Evolutionary conservation across 2,888 invertebrate species (phyloP).

Genomic region (Phorcus lineatus): DNA sequence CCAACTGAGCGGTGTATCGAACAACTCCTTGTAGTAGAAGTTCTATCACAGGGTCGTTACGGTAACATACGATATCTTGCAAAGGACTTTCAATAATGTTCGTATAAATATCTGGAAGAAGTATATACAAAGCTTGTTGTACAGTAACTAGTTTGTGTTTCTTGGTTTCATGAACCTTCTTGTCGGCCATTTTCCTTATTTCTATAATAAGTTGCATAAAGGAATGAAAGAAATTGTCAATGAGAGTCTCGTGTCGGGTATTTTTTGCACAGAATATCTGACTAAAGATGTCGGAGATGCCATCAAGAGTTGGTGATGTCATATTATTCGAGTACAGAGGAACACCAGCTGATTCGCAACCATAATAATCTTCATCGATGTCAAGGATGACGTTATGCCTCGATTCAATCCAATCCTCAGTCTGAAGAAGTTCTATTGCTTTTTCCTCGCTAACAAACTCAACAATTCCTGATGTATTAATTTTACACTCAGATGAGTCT

Average conservation of each 20-base stretch:
- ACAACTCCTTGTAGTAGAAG: slow-evolving; percentile 33
- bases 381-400: slow-evolving; percentile 56
- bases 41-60: background rate
- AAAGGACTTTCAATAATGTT: background rate
- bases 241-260: slow-evolving; percentile 46
- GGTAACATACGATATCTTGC: slow-evolving; percentile 29
- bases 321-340: slow-evolving; percentile 49
- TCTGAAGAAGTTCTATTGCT: slow-evolving; percentile 43
- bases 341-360: slow-evolving; percentile 57
- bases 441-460: slow-evolving; percentile 52
- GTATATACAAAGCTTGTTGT: slow-evolving; percentile 33
- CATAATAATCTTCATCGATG: slow-evolving; percentile 67
- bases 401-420: slow-evolving; percentile 34
- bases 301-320: slow-evolving; percentile 34
- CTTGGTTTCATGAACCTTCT: background rate
- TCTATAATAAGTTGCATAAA: slow-evolving; percentile 19
- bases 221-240: slow-evolving; percentile 41
- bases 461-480: slow-evolving; percentile 42
- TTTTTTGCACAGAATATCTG: slow-evolving; percentile 56
- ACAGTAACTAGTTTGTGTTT: slow-evolving; percentile 18
- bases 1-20: slow-evolving; percentile 40
- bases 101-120: slow-evolving; percentile 30
- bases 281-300: slow-evolving; percentile 45
- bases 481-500: slow-evolving; percentile 39
- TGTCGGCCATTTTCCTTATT: slow-evolving; percentile 7